These are phyloP conservation scores for Parazoanthus darwini DNA, from an alignment of 92 coral and sea anemone species.

Conservation along the genomic window DNA sequence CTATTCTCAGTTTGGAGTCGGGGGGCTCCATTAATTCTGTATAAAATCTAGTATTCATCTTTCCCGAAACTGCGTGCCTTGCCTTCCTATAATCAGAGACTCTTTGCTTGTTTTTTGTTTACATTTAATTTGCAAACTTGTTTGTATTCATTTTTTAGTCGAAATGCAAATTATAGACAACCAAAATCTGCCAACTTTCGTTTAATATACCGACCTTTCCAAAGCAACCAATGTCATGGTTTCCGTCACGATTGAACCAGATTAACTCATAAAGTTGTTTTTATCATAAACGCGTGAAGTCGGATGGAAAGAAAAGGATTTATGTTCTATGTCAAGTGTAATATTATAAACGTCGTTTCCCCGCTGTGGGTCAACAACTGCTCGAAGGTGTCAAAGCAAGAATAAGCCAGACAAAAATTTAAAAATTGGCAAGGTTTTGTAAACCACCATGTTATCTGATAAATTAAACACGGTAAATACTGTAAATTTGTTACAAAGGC, in stretches of 20 bases:
- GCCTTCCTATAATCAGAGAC: background rate
- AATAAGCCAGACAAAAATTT: background rate
- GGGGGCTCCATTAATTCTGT: no score
- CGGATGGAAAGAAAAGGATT: background rate
- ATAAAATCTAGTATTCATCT: background rate
- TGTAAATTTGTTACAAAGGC: background rate
- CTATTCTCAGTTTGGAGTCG: background rate
- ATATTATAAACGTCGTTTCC: background rate
- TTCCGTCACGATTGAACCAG: background rate
- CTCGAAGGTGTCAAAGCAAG: background rate
- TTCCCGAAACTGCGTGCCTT: background rate
- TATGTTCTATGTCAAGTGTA: background rate
- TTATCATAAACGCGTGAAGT: no score
- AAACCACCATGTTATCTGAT: background rate
- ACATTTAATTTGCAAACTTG: no score
- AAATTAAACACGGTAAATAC: no score
- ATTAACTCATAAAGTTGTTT: no score
- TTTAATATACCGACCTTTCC: background rate
- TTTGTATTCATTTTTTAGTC: no score
- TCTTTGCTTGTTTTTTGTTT: background rate
- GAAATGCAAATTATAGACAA: background rate
- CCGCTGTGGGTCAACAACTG: background rate
- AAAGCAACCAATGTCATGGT: background rate
- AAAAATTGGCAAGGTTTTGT: background rate
- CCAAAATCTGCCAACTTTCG: background rate